Percentiles rank a stretch among this genome's conserved stretches.
phyloP scores from a whole-genome alignment of 2,797 vertebrate genomes.

The Margarornis squamiger region DNA sequence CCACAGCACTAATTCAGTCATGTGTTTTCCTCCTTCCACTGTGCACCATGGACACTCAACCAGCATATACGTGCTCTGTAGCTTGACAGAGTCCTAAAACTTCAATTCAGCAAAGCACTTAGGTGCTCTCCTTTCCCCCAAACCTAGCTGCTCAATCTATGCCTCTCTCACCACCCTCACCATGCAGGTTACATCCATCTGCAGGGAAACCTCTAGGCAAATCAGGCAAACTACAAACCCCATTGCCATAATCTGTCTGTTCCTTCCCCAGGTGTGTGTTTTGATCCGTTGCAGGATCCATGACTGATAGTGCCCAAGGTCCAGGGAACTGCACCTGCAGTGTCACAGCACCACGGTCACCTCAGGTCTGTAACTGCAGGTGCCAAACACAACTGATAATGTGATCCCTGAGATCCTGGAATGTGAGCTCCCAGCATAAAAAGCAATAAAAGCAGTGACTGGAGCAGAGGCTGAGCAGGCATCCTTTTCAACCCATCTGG shows the following conservation, averaged over 20 bases:
- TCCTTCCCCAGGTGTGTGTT: not conserved
- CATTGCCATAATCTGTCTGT: not conserved
- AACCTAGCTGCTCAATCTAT: not conserved
- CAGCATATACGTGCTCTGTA: fast-evolving
- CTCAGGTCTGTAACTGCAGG: not conserved
- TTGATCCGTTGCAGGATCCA: fast-evolving
- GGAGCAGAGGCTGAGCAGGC: not conserved
- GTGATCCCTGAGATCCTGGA: not conserved
- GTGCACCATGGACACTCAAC: fast-evolving
- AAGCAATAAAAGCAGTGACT: not conserved
- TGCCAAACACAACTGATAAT: fast-evolving
- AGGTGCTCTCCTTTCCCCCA: fast-evolving
- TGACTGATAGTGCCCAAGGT: not conserved
- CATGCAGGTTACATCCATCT: fast-evolving
- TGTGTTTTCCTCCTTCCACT: not conserved
- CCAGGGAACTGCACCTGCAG: not conserved
- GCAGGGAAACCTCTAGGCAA: not conserved
- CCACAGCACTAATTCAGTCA: not conserved
- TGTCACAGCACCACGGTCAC: fast-evolving
- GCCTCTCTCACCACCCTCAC: not conserved
- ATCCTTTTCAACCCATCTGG: not conserved
- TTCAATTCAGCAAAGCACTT: not conserved
- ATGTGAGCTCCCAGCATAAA: fast-evolving
- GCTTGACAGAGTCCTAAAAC: not conserved
- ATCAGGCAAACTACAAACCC: not conserved